Percentiles rank a stretch among this genome's conserved stretches.
Evolutionary conservation across 2,888 invertebrate species (phyloP).

Genomic region (Sussaba pulchella): DNA sequence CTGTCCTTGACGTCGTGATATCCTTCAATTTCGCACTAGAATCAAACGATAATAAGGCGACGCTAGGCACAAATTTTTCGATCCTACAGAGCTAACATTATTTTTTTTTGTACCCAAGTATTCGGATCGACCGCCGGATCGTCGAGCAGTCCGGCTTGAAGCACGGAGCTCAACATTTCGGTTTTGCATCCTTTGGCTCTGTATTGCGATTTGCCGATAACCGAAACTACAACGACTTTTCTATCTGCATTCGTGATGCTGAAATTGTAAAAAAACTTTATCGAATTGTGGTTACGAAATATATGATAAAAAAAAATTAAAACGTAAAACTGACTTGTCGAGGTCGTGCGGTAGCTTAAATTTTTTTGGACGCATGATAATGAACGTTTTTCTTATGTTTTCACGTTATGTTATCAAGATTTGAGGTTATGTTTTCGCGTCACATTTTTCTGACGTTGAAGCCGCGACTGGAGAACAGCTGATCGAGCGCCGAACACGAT

Average conservation of each 20-base stretch:
- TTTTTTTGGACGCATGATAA: conserved; percentile 79
- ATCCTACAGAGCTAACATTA: background rate
- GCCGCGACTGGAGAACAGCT: conserved; percentile 11
- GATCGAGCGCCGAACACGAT: background rate
- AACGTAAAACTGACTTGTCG: conserved; percentile 69
- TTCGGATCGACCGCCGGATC: conserved; percentile 80
- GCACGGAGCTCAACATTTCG: conserved; percentile 83
- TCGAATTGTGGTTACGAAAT: no score
- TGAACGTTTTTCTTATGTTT: conserved; percentile 1
- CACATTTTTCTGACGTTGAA: conserved; percentile 10
- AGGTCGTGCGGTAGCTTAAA: conserved; percentile 77
- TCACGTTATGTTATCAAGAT: conserved; percentile 19
- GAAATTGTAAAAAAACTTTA: conserved; percentile 26
- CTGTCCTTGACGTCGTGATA: conserved; percentile 86
- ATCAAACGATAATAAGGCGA: conserved; percentile 27
- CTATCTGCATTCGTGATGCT: conserved; percentile 77
- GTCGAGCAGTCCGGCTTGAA: conserved; percentile 79
- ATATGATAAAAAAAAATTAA: background rate
- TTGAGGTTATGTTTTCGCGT: conserved; percentile 58
- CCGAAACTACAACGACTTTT: conserved; percentile 89
- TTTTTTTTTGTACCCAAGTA: conserved; percentile 77
- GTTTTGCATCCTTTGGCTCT: conserved; percentile 88
- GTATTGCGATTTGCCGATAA: conserved; percentile 90
- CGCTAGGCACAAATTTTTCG: conserved; percentile 13
- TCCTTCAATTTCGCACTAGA: conserved; percentile 84